Evolutionary conservation across 2,888 invertebrate genomes (phyloP).

Genomic region (Melanargia galathea): DNA sequence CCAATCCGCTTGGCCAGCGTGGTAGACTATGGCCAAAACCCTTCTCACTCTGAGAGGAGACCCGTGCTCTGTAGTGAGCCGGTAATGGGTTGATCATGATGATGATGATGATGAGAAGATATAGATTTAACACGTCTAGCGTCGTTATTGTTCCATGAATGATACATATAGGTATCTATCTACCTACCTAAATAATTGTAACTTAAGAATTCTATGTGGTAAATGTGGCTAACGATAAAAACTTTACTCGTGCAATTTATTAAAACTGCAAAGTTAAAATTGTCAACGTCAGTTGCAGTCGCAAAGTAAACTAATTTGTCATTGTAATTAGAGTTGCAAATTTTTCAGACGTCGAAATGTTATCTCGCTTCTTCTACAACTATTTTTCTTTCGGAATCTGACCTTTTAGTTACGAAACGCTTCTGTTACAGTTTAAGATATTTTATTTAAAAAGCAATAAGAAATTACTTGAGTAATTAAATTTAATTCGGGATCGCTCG

Average conservation of each 20-base stretch:
- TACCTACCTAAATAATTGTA: neutral
- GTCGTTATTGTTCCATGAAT: too few relatives aligned
- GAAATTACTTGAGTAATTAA: neutral
- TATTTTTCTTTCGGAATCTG: slow-evolving; percentile 29
- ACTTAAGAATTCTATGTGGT: neutral
- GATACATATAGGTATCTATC: too few relatives aligned
- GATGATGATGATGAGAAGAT: too few relatives aligned
- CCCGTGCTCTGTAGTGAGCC: too few relatives aligned
- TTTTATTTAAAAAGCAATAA: neutral
- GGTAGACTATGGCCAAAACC: too few relatives aligned
- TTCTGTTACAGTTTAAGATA: neutral
- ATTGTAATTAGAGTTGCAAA: slow-evolving; percentile 37
- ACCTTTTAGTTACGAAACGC: slow-evolving; percentile 19
- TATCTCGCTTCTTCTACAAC: slow-evolving; percentile 25
- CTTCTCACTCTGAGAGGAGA: too few relatives aligned
- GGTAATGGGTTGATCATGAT: too few relatives aligned
- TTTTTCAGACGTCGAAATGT: slow-evolving; percentile 28
- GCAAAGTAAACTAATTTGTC: slow-evolving; percentile 37
- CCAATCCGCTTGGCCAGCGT: too few relatives aligned
- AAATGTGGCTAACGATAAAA: neutral
- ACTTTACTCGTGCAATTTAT: slow-evolving; percentile 25
- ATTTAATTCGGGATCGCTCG: neutral
- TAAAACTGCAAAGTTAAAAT: slow-evolving; percentile 22
- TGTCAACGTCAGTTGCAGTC: slow-evolving; percentile 30
- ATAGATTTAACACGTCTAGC: too few relatives aligned